A percentile compares a stretch with the other conserved stretches of the same genome.
Evolutionary conservation across 2,888 invertebrate species (phyloP).

Genomic region (Lepidocyrtoides sp.): DNA sequence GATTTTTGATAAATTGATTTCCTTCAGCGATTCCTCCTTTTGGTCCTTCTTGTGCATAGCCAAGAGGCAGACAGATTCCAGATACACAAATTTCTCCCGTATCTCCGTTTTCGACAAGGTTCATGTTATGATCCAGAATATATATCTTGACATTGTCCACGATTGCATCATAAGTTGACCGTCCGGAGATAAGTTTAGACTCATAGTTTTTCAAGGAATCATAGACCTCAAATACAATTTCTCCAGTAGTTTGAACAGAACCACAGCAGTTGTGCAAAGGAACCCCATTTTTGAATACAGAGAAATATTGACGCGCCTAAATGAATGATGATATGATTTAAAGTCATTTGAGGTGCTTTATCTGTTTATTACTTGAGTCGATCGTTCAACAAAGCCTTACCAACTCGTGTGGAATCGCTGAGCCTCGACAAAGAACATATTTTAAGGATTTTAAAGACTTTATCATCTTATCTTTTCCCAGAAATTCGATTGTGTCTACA

Average conservation of each 20-base stretch:
- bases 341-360: too few relatives aligned
- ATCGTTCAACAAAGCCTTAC: background rate
- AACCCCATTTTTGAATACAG: conserved; percentile 90
- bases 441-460: conserved; percentile 46
- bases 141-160: conserved; percentile 94
- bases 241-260: conserved; percentile 97
- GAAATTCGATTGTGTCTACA: conserved; percentile 46
- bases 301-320: conserved; percentile 89
- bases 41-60: conserved; percentile 89
- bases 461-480: conserved; percentile 10
- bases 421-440: conserved; percentile 57
- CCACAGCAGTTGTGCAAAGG: conserved; percentile 95
- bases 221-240: conserved; percentile 93
- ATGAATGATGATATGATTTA: too few relatives aligned
- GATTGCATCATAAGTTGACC: conserved; percentile 94
- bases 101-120: conserved; percentile 88
- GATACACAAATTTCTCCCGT: conserved; percentile 94
- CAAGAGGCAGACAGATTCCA: conserved; percentile 93
- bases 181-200: conserved; percentile 88
- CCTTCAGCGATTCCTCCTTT: background rate
- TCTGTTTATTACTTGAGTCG: too few relatives aligned
- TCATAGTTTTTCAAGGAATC: conserved; percentile 87
- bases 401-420: conserved; percentile 13
- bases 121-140: conserved; percentile 91
- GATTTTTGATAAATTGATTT: conserved; percentile 57